Base-by-base conservation (phyloP, 2,113 vertebrate species). In the Cynopterus brachyotis region DNA sequence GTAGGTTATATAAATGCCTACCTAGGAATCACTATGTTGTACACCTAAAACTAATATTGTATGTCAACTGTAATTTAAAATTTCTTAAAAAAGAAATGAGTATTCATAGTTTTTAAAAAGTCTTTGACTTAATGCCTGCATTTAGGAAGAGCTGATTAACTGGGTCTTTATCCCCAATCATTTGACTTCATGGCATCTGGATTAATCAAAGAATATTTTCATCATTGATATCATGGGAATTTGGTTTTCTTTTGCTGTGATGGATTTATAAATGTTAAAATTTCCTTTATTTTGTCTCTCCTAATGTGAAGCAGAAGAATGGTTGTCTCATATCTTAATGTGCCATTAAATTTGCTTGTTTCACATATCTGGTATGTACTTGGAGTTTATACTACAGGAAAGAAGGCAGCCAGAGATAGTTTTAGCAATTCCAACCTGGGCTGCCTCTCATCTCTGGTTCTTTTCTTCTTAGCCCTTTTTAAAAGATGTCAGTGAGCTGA, bases 401-500 rank as follows among this genome's bases (percentile, higher is more conserved):
- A 40, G 40, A 66, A 85, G 60, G 57, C 80, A 81, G 55, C 40
- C 55, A 35, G 24, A n/a, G 37, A 42, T 30, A 26, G 42, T 55
- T 30, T 11, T n/a, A 8, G 42, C 13, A 5, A 19, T 82, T 87
- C 47, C 16, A 59, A 7, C 20, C 15, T 30, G 53, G 9, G 10
- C 59, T 28, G 26, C 66, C 17, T 95, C 92, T 97, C 78, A 91
- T 8, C 47, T 66, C n/a, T 94, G 64, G 9, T 30, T 70, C 50
- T 90, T 95, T 85, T 95, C 40, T 89, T 97, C 88, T 62, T 97
- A 99, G 99, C 98, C 96, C 32, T 66, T 98, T 35, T 5, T 98
- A 89, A 98, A 98, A 91, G 99, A 99, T 97, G 98, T 99, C 4
- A 99, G 98, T 81, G 99, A 99, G 87, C 98, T 99, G 15, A 99